phyloP scores from a whole-genome alignment of 2,113 vertebrate species.

The Nanorana parkeri region DNA sequence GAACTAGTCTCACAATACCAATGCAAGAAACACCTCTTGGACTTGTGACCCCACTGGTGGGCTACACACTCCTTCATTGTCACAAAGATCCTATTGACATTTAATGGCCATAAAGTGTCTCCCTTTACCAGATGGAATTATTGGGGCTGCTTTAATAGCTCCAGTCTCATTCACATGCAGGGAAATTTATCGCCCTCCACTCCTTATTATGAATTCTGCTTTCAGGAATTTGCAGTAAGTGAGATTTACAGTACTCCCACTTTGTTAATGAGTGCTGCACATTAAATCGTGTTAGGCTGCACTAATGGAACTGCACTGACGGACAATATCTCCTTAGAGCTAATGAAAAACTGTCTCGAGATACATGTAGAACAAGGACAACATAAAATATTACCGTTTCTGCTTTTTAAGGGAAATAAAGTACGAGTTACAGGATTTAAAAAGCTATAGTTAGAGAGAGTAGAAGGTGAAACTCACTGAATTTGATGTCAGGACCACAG shows the following conservation, averaged over 20 bases:
- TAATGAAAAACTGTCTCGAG: slow-evolving; percentile 46
- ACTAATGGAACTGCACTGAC: slow-evolving; percentile 42
- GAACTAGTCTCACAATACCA: background rate
- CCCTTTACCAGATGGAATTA: background rate
- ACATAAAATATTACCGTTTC: background rate
- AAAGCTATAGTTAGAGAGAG: too few relatives aligned
- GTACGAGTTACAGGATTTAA: background rate
- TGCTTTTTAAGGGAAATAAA: background rate
- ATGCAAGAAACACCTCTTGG: background rate
- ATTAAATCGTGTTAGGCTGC: slow-evolving; percentile 41
- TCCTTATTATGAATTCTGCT: slow-evolving; percentile 34
- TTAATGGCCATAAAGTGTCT: background rate
- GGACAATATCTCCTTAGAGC: slow-evolving; percentile 34
- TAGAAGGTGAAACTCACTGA: too few relatives aligned
- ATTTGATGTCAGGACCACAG: too few relatives aligned
- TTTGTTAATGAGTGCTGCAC: slow-evolving; percentile 35
- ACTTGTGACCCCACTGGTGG: background rate
- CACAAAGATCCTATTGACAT: background rate
- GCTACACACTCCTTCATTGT: background rate
- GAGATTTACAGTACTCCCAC: slow-evolving; percentile 29
- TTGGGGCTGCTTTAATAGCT: slow-evolving; percentile 12
- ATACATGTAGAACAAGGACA: slow-evolving; percentile 12
- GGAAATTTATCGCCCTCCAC: slow-evolving; percentile 15
- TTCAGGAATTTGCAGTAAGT: slow-evolving; percentile 39
- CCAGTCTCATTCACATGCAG: slow-evolving; percentile 13